Evolutionary conservation across 1,140 invertebrate genomes (phyloP).

Genomic region (Neomicropteryx cornuta): DNA sequence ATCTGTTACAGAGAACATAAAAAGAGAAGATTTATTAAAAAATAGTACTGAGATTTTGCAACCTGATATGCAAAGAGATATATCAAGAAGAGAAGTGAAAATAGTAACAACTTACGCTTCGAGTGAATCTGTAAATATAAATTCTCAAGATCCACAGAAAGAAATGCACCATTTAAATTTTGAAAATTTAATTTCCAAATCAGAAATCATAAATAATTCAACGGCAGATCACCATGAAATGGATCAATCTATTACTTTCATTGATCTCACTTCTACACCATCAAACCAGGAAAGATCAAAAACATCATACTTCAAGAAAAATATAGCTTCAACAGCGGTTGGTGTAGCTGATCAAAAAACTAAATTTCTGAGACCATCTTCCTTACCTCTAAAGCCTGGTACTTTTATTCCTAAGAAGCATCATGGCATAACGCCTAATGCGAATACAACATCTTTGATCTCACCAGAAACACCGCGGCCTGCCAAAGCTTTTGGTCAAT

Average conservation of each 20-base stretch:
- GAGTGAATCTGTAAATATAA: conserved; percentile 26
- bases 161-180: conserved; percentile 43
- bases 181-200: conserved; percentile 41
- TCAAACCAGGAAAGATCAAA: conserved; percentile 39
- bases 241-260: no score
- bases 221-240: conserved; percentile 29
- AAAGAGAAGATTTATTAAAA: not conserved
- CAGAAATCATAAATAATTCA: conserved; percentile 39
- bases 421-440: conserved; percentile 63
- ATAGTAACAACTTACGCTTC: no score
- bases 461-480: conserved; percentile 85
- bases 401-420: conserved; percentile 67
- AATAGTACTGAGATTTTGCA: not conserved
- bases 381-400: conserved; percentile 68
- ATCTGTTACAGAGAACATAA: not conserved
- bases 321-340: conserved; percentile 17
- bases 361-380: conserved; percentile 69
- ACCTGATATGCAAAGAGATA: not conserved
- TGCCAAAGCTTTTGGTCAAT: conserved; percentile 76
- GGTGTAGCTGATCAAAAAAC: conserved; percentile 31
- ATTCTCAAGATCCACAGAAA: conserved; percentile 25
- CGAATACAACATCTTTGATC: conserved; percentile 64
- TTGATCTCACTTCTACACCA: no score
- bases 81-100: not conserved
- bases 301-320: conserved; percentile 37